These are phyloP conservation scores for Alcis repandata DNA, from an alignment of 2,888 invertebrate genomes.

Conservation along the genomic window DNA sequence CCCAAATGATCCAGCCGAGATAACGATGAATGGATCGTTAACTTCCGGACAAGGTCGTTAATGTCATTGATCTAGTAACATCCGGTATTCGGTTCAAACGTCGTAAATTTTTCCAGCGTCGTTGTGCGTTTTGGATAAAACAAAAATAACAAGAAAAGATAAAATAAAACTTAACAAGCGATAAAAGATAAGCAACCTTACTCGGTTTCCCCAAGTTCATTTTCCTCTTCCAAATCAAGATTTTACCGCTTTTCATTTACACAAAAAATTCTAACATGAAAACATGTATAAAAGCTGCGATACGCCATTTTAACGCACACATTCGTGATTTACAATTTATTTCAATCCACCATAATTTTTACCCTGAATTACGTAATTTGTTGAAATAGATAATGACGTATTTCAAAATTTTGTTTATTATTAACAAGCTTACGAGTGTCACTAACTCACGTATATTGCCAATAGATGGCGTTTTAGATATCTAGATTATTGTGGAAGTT, in stretches of 20 bases:
- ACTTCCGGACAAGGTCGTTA: slow-evolving; percentile 20
- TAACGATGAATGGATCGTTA: slow-evolving; percentile 21
- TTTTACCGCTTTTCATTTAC: background rate
- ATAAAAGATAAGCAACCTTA: too few relatives aligned
- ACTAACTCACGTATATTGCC: too few relatives aligned
- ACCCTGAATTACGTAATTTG: slow-evolving; percentile 30
- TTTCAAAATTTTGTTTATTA: too few relatives aligned
- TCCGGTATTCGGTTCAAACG: slow-evolving; percentile 14
- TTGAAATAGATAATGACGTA: too few relatives aligned
- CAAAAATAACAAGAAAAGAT: background rate
- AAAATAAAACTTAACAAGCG: too few relatives aligned
- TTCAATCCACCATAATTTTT: slow-evolving; percentile 14
- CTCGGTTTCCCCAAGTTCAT: background rate
- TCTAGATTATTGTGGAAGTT: too few relatives aligned
- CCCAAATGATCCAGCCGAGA: slow-evolving; percentile 12
- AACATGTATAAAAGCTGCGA: background rate
- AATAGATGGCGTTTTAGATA: too few relatives aligned
- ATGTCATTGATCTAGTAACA: slow-evolving; percentile 22
- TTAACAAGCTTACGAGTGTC: too few relatives aligned
- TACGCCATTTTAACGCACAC: slow-evolving; percentile 16
- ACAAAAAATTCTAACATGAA: slow-evolving; percentile 1
- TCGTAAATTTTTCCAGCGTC: slow-evolving; percentile 13
- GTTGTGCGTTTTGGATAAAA: background rate
- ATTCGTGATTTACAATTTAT: slow-evolving; percentile 43
- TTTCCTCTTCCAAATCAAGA: background rate